Base-by-base conservation (phyloP, 2,113 vertebrate species). In the Echinops telfairi region DNA sequence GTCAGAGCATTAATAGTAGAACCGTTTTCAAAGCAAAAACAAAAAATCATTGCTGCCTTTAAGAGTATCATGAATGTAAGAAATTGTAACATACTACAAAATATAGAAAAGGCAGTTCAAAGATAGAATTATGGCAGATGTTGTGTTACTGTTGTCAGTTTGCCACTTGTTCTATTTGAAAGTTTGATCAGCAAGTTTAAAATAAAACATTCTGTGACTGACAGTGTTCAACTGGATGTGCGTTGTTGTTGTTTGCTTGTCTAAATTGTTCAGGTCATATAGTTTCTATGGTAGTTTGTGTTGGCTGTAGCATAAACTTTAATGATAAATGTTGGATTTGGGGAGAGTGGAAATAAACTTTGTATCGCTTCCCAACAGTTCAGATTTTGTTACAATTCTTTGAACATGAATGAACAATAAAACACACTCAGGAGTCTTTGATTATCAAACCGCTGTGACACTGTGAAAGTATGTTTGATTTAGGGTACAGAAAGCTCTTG, bases 181-280 rank as follows among this genome's bases (percentile, higher is more conserved):
- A 97, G 95, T 97, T 97, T 97, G 96, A 97, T 96, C 78, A 90
- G 95, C 83, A 96, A 90, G 97, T 97, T 97, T 98, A 96, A 97
- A 98, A 98, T 98, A 98, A 98, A 98, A 96, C 86, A 93, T 97
- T 97, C 84, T 97, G 78, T 96, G 95, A 95, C 80, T 97, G 97
- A 96, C 96, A 93, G 92, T 95, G 86, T 94, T 88, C 84, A 0
- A 33, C 38, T n/a, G 60, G 86, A 0, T 25, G 94, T 36, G 70
- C 66, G 93, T 0, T 95, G 53, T 68, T 23, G 97, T 94, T 93
- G 93, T 53, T 14, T 53, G 9, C 47, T 53, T 62, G 68, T 20
- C 97, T 95, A 92, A 93, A 53, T 5, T 40, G 86, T 95, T 86
- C 6, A 93, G 73, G 70, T 71, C 62, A 73, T 82, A 57, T 17